phyloP scores from a whole-genome alignment of 2,888 invertebrate genomes.

The Crematogaster levior region DNA sequence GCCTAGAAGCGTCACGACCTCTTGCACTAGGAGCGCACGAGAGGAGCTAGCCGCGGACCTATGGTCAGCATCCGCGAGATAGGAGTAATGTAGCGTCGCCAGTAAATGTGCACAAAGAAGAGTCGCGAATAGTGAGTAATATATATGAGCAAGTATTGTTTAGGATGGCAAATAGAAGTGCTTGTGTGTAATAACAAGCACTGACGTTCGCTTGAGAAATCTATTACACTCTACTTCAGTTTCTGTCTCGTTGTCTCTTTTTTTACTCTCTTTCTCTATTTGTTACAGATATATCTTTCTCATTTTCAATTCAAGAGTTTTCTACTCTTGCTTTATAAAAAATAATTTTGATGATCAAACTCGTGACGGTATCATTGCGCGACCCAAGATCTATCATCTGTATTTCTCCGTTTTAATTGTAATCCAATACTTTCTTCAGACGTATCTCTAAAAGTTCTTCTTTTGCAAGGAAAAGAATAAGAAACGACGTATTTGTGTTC shows the following conservation, averaged over 20 bases:
- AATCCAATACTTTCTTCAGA: not conserved
- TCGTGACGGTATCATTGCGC: not conserved
- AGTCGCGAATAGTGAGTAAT: constrained; percentile 30
- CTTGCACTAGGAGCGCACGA: not conserved
- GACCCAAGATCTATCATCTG: not conserved
- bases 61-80: constrained; percentile 35
- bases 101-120: constrained; percentile 23
- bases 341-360: not conserved
- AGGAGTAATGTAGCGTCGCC: constrained; percentile 16
- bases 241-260: not conserved
- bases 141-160: constrained; percentile 2
- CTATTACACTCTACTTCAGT: not conserved
- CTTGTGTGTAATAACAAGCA: constrained; percentile 18
- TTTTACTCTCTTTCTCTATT: not conserved
- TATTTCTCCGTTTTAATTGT: not conserved
- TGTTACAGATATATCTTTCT: not conserved
- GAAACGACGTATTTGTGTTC: not conserved
- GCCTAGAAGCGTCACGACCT: constrained; percentile 19
- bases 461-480: not conserved
- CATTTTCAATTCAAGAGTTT: not conserved
- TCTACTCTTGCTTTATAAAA: not conserved
- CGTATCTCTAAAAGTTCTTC: not conserved
- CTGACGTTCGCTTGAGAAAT: constrained; percentile 9
- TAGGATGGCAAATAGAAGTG: not conserved
- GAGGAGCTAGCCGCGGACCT: constrained; percentile 17